A percentile compares a stretch with the other conserved stretches of the same genome.
Conservation (phyloP, 1,140 invertebrate species). For the Battus philenor region DNA sequence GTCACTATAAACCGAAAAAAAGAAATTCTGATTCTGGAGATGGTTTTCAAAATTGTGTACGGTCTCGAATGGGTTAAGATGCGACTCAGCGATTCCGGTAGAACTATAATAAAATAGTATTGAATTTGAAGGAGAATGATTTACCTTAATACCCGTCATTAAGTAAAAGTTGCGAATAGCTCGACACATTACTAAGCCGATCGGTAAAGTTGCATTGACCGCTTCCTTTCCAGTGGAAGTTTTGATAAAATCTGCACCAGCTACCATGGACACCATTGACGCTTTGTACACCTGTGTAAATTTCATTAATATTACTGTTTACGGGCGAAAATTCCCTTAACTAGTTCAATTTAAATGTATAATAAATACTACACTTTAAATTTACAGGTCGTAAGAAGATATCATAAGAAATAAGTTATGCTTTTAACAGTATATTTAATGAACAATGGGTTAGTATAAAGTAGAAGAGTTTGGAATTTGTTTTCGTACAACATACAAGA, state of each 20-base stretch:
- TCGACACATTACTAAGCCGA: constrained; percentile 94
- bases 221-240: constrained; percentile 99
- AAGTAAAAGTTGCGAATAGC: constrained; percentile 91
- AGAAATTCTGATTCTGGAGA: too few species aligned
- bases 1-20: too few species aligned
- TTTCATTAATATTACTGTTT: constrained; percentile 6
- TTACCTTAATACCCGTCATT: constrained; percentile 85
- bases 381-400: not conserved
- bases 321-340: not conserved
- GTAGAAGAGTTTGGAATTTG: too few species aligned
- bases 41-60: too few species aligned
- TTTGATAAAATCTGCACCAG: constrained; percentile 98
- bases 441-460: too few species aligned
- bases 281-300: constrained; percentile 85
- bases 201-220: constrained; percentile 94
- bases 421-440: too few species aligned
- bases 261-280: constrained; percentile 94
- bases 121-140: too few species aligned
- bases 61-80: too few species aligned
- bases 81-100: too few species aligned
- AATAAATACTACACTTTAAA: too few species aligned
- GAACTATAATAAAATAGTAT: too few species aligned
- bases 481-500: too few species aligned
- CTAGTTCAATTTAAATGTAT: not conserved
- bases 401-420: not conserved